Base-by-base conservation (phyloP, 1,140 invertebrate species). In the Brachionus plicatilis region DNA sequence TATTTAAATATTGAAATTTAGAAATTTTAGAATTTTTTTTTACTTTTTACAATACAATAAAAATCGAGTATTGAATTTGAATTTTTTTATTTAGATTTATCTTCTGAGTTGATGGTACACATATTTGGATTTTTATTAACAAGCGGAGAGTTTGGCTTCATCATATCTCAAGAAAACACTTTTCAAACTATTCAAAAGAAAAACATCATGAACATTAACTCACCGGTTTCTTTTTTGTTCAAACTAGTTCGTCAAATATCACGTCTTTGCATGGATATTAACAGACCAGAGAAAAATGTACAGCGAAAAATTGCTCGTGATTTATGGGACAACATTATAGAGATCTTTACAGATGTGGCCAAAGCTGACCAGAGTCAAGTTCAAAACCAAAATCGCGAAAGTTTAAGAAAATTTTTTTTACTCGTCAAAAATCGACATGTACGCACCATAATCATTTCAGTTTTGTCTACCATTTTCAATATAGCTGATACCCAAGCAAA, bases 401-500 rank as follows among this genome's bases (percentile, higher is more conserved):
- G 9, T 17, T 14, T 65, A 5, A n/a, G 65, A 4, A 68, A 82
- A 47, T 33, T 82, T 53, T 68, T 82, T 60, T 60, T 60, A 17
- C 17, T 60, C 8, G 41, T 82, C n/a, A 82, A 82, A 47, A 82
- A 82, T 37, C n/a, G 20, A 3, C 79, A 65, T 41, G 53, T 68
- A 0, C n/a, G 65, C 17, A 60, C 79, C 9, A 5, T 82, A 47
- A 60, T 82, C 6, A 65, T 68, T 7, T 82, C 79, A 33, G 37
- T 82, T 17, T 65, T 82, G 27, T 47, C 79, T 17, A 65, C 79
- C 12, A 82, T 82, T 33, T 82, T 65, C 41, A 82, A 82, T 65
- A 17, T 82, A 12, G 79, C 79, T 47, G 79, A 82, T 60, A 65
- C 79, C 14, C 53, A 68, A 60, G 79, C 79, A 65, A 82, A 82